Conservation (phyloP, 2,888 invertebrate genomes). For the Luperina testacea region DNA sequence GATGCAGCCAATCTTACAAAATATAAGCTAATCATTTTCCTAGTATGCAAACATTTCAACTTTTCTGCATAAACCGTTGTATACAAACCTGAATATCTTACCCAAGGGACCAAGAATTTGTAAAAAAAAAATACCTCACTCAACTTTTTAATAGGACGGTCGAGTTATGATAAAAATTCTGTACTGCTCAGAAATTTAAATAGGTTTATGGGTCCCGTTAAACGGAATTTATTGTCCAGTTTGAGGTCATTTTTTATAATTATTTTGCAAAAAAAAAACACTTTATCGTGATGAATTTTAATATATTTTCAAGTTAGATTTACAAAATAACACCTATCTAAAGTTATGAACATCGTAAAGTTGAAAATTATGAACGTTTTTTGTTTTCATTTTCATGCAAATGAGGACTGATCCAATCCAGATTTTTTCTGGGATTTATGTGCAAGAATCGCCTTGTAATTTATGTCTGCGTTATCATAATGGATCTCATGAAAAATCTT, state of each 20-base stretch:
- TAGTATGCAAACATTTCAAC: neutral
- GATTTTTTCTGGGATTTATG: slow-evolving; percentile 16
- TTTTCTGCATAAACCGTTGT: neutral
- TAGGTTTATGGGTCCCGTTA: slow-evolving; percentile 56
- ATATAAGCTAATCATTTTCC: neutral
- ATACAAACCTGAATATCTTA: slow-evolving; percentile 18
- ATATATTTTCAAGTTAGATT: slow-evolving; percentile 1
- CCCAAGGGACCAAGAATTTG: neutral
- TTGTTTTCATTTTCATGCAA: slow-evolving; percentile 43
- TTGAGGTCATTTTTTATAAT: slow-evolving; percentile 20
- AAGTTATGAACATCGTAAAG: slow-evolving; percentile 38
- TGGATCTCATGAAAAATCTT: slow-evolving; percentile 30
- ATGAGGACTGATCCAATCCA: slow-evolving; percentile 19
- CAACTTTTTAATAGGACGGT: slow-evolving; percentile 53
- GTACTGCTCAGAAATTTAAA: slow-evolving; percentile 50
- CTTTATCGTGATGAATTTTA: neutral
- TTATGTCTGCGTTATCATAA: slow-evolving; percentile 18
- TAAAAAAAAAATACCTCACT: slow-evolving; percentile 20
- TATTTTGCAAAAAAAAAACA: slow-evolving; percentile 16
- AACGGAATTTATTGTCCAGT: slow-evolving; percentile 51
- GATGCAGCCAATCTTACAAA: neutral
- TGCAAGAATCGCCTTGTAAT: slow-evolving; percentile 16
- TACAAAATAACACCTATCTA: slow-evolving; percentile 27
- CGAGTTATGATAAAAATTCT: slow-evolving; percentile 57
- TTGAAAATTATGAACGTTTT: slow-evolving; percentile 42